phyloP scores from a whole-genome alignment of 2,888 invertebrate species.

The Ormyrus thymus region DNA sequence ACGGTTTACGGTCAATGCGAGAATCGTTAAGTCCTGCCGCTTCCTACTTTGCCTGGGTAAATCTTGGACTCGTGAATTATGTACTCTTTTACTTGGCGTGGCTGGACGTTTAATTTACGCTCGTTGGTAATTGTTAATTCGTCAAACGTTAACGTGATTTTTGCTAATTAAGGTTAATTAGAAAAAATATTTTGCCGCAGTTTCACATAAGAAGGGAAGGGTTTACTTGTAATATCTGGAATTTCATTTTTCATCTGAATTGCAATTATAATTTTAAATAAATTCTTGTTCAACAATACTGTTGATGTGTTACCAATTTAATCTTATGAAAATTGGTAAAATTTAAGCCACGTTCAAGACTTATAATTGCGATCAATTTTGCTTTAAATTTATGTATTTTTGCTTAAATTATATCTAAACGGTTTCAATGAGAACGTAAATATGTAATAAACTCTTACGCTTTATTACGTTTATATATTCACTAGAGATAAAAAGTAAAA shows the following conservation, averaged over 20 bases:
- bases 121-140: background rate
- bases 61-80: constrained; percentile 52
- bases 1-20: constrained; percentile 61
- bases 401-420: constrained; percentile 7
- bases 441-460: constrained; percentile 4
- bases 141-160: too few species aligned
- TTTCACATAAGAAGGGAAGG: too few species aligned
- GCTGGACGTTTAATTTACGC: constrained; percentile 29
- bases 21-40: constrained; percentile 57
- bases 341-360: background rate
- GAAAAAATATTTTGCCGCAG: too few species aligned
- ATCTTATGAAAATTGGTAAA: background rate
- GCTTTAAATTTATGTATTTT: background rate
- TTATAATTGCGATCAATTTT: constrained; percentile 4
- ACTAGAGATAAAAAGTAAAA: background rate
- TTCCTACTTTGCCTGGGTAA: constrained; percentile 49
- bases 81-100: constrained; percentile 36
- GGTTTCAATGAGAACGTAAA: background rate
- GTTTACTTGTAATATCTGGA: background rate
- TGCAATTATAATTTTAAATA: background rate
- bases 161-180: too few species aligned
- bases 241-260: background rate
- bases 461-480: constrained; percentile 20
- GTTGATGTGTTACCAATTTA: background rate
- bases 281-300: background rate